A percentile compares a stretch with the other conserved stretches of the same genome.
phyloP scores from a whole-genome alignment of 2,888 invertebrate species.

The Ormyrus rosae region DNA sequence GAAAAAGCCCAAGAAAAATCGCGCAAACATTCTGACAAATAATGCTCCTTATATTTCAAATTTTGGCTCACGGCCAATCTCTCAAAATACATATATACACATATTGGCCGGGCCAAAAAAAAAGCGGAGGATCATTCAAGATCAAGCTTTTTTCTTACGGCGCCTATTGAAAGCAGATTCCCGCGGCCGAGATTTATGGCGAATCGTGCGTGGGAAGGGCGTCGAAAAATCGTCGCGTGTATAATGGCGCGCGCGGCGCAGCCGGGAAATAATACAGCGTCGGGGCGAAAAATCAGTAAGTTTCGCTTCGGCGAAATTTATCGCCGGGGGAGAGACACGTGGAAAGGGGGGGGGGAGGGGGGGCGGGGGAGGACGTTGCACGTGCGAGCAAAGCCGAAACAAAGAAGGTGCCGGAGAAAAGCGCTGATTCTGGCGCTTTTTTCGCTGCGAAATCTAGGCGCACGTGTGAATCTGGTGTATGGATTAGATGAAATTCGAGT shows the following conservation, averaged over 20 bases:
- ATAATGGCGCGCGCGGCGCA: slow-evolving; percentile 7
- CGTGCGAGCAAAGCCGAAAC: neutral
- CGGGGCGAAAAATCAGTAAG: slow-evolving; percentile 19
- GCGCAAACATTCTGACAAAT: neutral
- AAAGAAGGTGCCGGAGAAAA: slow-evolving; percentile 18
- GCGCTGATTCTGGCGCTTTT: slow-evolving; percentile 21
- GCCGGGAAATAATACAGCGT: neutral
- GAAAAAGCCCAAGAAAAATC: neutral
- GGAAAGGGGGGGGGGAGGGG: neutral
- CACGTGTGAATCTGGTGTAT: no score
- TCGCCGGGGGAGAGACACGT: neutral
- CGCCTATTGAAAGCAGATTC: slow-evolving; percentile 24
- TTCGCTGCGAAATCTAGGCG: no score
- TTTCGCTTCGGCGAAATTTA: slow-evolving; percentile 22
- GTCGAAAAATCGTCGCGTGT: slow-evolving; percentile 18
- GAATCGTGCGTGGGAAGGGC: slow-evolving; percentile 2
- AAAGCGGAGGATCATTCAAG: neutral
- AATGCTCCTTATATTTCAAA: neutral
- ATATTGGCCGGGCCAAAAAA: neutral
- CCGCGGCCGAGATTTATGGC: slow-evolving; percentile 26
- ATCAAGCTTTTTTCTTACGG: neutral
- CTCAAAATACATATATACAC: neutral
- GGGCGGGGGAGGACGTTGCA: neutral
- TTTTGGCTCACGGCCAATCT: slow-evolving; percentile 14
- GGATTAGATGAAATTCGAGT: no score